Conservation (phyloP, 2,888 invertebrate species). For the Apamea sordens region DNA sequence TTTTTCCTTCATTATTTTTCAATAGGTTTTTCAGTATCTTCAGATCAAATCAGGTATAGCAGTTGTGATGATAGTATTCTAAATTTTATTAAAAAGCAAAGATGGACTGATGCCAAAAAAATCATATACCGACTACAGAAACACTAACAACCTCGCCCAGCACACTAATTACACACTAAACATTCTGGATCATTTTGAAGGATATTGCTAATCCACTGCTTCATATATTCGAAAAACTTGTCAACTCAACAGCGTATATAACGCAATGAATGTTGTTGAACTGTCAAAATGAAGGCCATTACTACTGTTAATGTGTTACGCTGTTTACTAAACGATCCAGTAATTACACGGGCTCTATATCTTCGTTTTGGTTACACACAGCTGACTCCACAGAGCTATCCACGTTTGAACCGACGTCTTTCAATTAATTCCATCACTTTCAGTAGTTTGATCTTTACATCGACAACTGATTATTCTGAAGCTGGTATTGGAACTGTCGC, state of each 20-base stretch:
- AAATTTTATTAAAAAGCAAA: not conserved
- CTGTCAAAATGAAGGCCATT: too few species aligned
- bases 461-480: not conserved
- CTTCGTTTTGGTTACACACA: conserved; percentile 14
- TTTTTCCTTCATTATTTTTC: not conserved
- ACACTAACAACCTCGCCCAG: not conserved
- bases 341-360: conserved; percentile 7
- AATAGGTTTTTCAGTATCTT: not conserved
- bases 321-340: conserved; percentile 4
- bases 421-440: conserved; percentile 20
- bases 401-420: not conserved
- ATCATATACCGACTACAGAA: not conserved
- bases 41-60: not conserved
- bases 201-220: too few species aligned
- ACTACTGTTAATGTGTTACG: too few species aligned
- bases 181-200: too few species aligned
- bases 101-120: not conserved
- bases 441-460: conserved; percentile 1
- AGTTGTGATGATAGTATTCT: not conserved
- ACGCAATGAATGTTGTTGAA: too few species aligned
- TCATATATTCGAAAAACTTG: too few species aligned
- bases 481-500: not conserved
- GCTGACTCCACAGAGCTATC: conserved; percentile 16
- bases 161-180: too few species aligned
- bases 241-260: too few species aligned